Evolutionary conservation across 2,113 vertebrate species (phyloP), one percentile per base, ranked within the genome.

Genomic region (Theristicus caerulescens): DNA sequence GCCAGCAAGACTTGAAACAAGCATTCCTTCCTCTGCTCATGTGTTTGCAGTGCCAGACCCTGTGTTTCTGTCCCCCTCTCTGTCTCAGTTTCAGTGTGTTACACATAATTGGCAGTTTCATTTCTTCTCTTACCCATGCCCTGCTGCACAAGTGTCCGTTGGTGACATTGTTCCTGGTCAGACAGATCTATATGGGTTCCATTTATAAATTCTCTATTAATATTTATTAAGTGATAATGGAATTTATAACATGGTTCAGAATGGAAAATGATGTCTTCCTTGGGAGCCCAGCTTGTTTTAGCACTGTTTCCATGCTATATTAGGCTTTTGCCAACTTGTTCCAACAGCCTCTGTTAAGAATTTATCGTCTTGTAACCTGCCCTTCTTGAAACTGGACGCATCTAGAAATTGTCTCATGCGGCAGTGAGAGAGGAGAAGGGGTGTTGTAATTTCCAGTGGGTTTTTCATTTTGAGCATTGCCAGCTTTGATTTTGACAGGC

Each of bases 201-300:
- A 92, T 96, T 96, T 97, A 97, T 96, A 97, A 96, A 91, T 96
- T 91, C 57, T 89, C 95, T 95, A 97, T 97, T 97, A 97, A 97
- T 97, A 97, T 97, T 96, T 96, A 97, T 97, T 96, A 97, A 96
- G 90, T 89, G 87, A 87, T 96, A 94, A 95, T 97, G 94, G 95
- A 89, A 96, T 97, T 96, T 97, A 95, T 96, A 91, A 90, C 77
- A 88, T 78, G 54, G 65, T 96, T 96, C 88, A 73, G 83, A 96
- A 97, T 88, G 81, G 96, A 87, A 96, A 97, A 86, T 73, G 36
- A 95, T 90, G 88, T 93, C 94, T 94, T 96, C 65, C 67, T 81
- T 16, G 3, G 93, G 86, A 96, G 58, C 61, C 77, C 11, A 7
- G 51, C 91, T 97, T 96, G 92, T 96, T 96, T 95, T 93, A 96